phyloP scores from a whole-genome alignment of 2,888 invertebrate species.

The Piscicola geometra region DNA sequence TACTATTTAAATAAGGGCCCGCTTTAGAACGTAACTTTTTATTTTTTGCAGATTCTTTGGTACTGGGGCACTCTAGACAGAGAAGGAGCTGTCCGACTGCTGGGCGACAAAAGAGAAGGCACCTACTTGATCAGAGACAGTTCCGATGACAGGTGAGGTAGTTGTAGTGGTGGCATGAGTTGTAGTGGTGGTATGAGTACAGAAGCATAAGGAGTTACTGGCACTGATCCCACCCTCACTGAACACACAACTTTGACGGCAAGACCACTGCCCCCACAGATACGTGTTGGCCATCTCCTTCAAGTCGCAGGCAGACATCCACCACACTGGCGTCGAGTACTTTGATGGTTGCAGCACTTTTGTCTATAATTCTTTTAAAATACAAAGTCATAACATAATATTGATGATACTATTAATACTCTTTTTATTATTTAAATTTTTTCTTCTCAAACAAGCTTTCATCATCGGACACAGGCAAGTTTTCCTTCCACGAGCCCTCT shows the following conservation, averaged over 20 bases:
- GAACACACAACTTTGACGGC: too few species aligned
- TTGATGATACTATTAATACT: neutral
- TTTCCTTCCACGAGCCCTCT: slow-evolving; percentile 24
- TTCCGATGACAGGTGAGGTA: slow-evolving; percentile 20
- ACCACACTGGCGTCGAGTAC: slow-evolving; percentile 31
- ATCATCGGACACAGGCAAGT: neutral
- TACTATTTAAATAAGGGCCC: too few species aligned
- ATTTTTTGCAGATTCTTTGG: slow-evolving; percentile 18
- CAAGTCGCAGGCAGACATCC: slow-evolving; percentile 23
- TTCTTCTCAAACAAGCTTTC: neutral
- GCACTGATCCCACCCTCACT: too few species aligned
- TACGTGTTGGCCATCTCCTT: slow-evolving; percentile 28
- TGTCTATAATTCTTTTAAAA: too few species aligned
- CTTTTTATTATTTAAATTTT: neutral
- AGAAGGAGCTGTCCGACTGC: slow-evolving; percentile 11
- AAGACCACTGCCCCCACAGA: too few species aligned
- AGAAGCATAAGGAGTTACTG: too few species aligned
- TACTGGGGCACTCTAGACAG: slow-evolving; percentile 33
- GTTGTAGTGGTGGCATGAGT: neutral
- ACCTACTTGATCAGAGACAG: slow-evolving; percentile 28
- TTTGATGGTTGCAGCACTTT: too few species aligned
- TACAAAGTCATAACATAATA: too few species aligned
- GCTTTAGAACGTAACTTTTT: neutral
- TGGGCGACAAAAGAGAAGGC: slow-evolving; percentile 21
- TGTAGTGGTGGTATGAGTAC: too few species aligned